Base-by-base conservation (phyloP, 2,888 invertebrate genomes). In the Tetrapedia diversipes region DNA sequence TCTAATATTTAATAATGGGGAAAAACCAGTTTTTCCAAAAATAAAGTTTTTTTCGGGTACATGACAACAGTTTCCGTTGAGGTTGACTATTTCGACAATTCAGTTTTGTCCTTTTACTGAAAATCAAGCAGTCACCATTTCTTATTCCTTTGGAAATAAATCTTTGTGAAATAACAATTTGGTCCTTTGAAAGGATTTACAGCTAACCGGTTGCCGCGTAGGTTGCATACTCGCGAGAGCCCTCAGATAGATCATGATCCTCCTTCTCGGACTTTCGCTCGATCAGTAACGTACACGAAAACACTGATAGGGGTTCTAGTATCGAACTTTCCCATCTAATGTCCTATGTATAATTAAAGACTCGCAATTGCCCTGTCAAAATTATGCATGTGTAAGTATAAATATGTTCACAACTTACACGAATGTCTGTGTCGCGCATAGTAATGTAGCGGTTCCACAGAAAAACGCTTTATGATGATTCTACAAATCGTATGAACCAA, bases 121-220 rank as follows among this genome's bases (percentile, higher is more conserved):
- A 51, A 29, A 10, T 29, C 16, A 24, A 45, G 14, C 32, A 47
- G 1, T 24, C 32, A 49, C 4, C 43, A 49, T 1, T n/a, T 51
- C 22, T 24, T n/a, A 54, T 64, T 64, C 56, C 1, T 34, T 49
- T 29, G 24, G n/a, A 45, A 43, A 61, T 66, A 63, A 70, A 70
- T 54, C 22, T 59, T 63, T 10, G 47, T 34, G 61, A 59, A 69
- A 47, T 69, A 80, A 80, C 60, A 63, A 80, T 80, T 80, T 80
- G 63, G 64, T 66, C 41, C 54, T 64, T 66, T 59, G 49, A 56
- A 65, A 73, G 80, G 72, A 80, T 80, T 80, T 80, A 80, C 80
- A 77, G 80, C 80, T 77, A 80, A 80, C 80, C 72, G 80, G 80
- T 77, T 80, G 47, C 65, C 69, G 68, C 63, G 72, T 77, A 80